phyloP scores from a whole-genome alignment of 2,888 invertebrate genomes.

The Axea sp. region DNA sequence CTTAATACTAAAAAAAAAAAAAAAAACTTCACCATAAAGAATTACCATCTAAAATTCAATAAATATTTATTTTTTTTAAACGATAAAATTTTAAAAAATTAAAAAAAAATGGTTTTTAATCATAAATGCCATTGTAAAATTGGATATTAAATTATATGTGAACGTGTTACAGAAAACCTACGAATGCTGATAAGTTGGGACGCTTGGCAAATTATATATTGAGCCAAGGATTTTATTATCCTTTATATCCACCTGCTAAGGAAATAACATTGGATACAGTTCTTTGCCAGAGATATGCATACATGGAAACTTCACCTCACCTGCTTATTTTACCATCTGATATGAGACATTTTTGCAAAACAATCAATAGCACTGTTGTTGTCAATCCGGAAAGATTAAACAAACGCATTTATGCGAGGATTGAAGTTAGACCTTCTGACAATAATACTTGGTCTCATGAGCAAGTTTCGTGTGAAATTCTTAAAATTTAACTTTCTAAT shows the following conservation, averaged over 20 bases:
- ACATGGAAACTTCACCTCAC: slow-evolving; percentile 88
- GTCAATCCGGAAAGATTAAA: slow-evolving; percentile 92
- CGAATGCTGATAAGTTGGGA: slow-evolving; percentile 84
- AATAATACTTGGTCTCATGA: slow-evolving; percentile 66
- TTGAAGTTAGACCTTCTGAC: slow-evolving; percentile 80
- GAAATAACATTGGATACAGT: slow-evolving; percentile 86
- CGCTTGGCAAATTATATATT: slow-evolving; percentile 88
- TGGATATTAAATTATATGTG: slow-evolving; percentile 1
- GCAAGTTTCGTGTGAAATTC: slow-evolving; percentile 74
- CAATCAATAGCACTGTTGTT: slow-evolving; percentile 88
- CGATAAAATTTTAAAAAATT: no score
- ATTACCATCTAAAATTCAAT: no score
- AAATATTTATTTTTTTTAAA: no score
- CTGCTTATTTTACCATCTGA: slow-evolving; percentile 91
- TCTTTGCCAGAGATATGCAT: slow-evolving; percentile 86
- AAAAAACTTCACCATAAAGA: no score
- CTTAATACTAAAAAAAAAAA: no score
- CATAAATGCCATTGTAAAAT: no score
- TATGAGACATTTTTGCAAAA: slow-evolving; percentile 89
- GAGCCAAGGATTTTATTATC: slow-evolving; percentile 89
- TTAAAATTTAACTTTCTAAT: no score
- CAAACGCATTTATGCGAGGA: slow-evolving; percentile 88
- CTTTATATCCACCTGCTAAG: slow-evolving; percentile 87
- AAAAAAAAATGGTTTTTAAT: no score
- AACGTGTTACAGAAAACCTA: slow-evolving; percentile 76